These are phyloP conservation scores for Protula sp. DNA, from an alignment of 2,888 invertebrate genomes.

Conservation along the genomic window DNA sequence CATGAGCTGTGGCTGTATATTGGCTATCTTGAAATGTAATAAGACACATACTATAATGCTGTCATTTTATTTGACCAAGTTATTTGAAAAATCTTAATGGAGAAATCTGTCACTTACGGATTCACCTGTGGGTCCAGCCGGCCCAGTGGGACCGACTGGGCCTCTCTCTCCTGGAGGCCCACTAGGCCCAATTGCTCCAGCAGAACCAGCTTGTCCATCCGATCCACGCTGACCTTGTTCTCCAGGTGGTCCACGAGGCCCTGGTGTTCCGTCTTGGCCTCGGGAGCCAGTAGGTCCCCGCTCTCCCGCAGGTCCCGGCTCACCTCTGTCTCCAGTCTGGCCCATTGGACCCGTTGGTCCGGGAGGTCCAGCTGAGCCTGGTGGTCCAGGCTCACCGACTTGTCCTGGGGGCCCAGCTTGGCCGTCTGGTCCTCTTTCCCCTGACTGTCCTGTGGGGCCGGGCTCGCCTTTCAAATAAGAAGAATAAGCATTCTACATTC, in stretches of 20 bases:
- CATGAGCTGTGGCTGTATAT: too few species aligned
- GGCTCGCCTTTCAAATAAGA: too few species aligned
- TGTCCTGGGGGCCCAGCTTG: conserved; percentile 4
- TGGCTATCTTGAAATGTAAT: too few species aligned
- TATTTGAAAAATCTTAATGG: too few species aligned
- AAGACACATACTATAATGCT: too few species aligned
- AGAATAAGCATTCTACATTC: too few species aligned
- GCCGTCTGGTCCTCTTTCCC: not conserved
- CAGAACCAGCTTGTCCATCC: conserved; percentile 7
- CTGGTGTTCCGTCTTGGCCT: not conserved
- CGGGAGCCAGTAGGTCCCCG: conserved; percentile 3
- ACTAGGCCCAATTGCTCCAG: too few species aligned
- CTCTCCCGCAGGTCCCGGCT: conserved; percentile 6
- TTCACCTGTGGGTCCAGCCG: conserved; percentile 12
- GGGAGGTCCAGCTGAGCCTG: conserved; percentile 5
- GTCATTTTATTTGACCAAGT: too few species aligned
- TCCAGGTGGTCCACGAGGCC: not conserved
- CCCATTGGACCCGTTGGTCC: conserved; percentile 16
- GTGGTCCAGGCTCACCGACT: not conserved
- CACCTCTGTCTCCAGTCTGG: conserved; percentile 11
- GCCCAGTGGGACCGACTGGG: conserved; percentile 5
- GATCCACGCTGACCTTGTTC: too few species aligned
- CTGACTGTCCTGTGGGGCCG: too few species aligned
- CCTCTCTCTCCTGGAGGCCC: conserved; percentile 2
- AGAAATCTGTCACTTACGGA: too few species aligned